Evolutionary conservation across 2,797 vertebrate genomes (phyloP), one percentile per base, ranked within the genome.

Genomic region (Trachurus trachurus): DNA sequence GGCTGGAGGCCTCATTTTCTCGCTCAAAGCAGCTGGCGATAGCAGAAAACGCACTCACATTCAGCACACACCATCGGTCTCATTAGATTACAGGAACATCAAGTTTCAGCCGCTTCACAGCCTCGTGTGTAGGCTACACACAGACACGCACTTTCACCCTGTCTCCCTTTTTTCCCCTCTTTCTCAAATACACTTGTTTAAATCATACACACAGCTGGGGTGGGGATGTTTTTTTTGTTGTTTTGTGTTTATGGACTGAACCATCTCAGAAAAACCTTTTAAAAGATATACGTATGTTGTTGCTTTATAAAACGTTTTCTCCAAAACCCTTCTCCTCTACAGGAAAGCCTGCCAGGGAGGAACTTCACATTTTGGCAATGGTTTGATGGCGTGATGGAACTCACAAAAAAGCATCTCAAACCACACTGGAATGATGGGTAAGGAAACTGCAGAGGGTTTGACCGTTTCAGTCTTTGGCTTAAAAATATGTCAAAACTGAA

Each of bases 321-420:
- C 10, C 9, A 11, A 40, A 54, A 13, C 42, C 4, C 1, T 26
- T 74, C 34, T 26, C 12, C 34, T 83, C 71, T 42, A 69, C 92
- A 99, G 98, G 98, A 99, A 90, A 99, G 98, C 83, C 93, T 99
- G 84, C 98, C 97, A 0, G 97, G 97, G 49, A 95, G 98, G 90
- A 99, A 98, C 92, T 99, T 99, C 83, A 99, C 98, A 49, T 99
- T 99, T 93, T 99, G 98, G 98, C 98, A 99, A 87, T 99, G 98
- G 98, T 99, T 99, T 82, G 98, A 99, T 0, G 98, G 98, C 1
- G 98, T 99, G 74, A 98, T 99, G 96, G 98, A 99, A 83, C 97
- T 99, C 69, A 95, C 98, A 78, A 99, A 99, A 87, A 99, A 99
- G 68, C 98, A 99, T 73, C 95, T 95, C 34, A 96, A 94, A 88